Conservation (phyloP, 2,113 vertebrate species). For the Vidua chalybeata region DNA sequence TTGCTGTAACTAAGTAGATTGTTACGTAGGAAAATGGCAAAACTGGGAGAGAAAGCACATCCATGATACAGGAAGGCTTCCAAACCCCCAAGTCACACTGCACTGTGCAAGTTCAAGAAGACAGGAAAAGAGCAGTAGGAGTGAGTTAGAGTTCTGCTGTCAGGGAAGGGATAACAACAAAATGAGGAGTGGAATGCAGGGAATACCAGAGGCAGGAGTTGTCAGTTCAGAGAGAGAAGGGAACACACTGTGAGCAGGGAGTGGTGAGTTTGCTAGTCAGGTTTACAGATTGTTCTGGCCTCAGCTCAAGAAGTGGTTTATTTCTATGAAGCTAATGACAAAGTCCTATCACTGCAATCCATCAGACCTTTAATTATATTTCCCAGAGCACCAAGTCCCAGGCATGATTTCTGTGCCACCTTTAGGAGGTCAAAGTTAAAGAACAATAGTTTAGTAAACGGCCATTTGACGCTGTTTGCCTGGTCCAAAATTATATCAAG, state of each 20-base stretch:
- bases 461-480: not conserved
- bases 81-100: not conserved
- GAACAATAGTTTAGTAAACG: not conserved
- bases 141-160: not conserved
- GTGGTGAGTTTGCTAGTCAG: not conserved
- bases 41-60: not conserved
- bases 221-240: not conserved
- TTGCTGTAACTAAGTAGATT: not conserved
- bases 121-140: not conserved
- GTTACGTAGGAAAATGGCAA: not conserved
- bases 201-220: not conserved
- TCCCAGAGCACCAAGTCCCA: not conserved
- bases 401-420: not conserved
- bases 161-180: not conserved
- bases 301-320: not conserved
- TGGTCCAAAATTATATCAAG: conserved; percentile 1
- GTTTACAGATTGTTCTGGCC: not conserved
- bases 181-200: not conserved
- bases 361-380: not conserved
- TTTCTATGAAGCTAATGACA: not conserved
- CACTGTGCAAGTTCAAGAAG: not conserved
- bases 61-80: not conserved
- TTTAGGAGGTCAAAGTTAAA: not conserved
- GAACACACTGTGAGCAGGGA: not conserved
- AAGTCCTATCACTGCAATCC: not conserved